A percentile compares a stretch with the other conserved stretches of the same genome.
Conservation (phyloP, 92 coral and sea anemone species). For the Porites divaricata region DNA sequence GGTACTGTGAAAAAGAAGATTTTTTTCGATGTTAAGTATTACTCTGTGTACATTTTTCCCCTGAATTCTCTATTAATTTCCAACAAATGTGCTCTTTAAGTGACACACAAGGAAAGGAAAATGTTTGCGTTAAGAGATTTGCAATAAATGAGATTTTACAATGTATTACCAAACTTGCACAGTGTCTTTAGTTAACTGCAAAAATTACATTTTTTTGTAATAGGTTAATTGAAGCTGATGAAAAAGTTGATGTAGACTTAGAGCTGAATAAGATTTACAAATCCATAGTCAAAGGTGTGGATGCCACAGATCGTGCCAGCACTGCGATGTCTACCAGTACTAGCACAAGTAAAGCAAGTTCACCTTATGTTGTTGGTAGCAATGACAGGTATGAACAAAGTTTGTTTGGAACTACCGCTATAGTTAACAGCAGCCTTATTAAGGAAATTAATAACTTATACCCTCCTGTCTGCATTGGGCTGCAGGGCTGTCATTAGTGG, state of each 20-base stretch:
- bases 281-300: slow-evolving; percentile 80
- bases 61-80: no score
- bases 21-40: no score
- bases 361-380: slow-evolving; percentile 78
- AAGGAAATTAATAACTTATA: no score
- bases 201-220: neutral
- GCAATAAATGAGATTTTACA: no score
- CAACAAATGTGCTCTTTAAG: no score
- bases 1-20: fast-evolving
- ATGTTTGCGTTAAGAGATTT: no score
- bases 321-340: slow-evolving; percentile 73
- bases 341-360: slow-evolving; percentile 58
- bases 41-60: no score
- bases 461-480: no score
- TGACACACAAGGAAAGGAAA: no score
- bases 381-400: slow-evolving; percentile 75
- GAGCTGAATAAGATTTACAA: slow-evolving; percentile 88
- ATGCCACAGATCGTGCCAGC: slow-evolving; percentile 79
- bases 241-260: slow-evolving; percentile 83
- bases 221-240: slow-evolving; percentile 89
- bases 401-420: neutral
- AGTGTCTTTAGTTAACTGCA: no score
- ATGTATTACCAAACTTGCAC: neutral
- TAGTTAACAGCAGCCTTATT: neutral
- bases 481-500: no score